phyloP scores from a whole-genome alignment of 2,113 vertebrate genomes.

The Marcusenius ussheri region DNA sequence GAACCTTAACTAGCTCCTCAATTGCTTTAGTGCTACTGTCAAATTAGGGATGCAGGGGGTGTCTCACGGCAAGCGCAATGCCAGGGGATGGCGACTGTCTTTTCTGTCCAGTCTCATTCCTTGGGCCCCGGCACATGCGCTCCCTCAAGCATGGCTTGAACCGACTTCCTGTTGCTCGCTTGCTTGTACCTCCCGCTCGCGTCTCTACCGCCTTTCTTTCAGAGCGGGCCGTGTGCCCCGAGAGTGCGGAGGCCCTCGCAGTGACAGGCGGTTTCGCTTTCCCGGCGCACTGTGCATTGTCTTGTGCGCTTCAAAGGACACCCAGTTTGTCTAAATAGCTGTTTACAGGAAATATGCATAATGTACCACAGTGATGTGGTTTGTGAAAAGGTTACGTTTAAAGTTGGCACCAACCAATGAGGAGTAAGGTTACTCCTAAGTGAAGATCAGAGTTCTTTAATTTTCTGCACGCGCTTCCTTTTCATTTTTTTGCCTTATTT shows the following conservation, averaged over 20 bases:
- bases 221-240: neutral
- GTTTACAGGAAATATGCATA: slow-evolving; percentile 48
- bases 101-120: slow-evolving; percentile 47
- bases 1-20: slow-evolving; percentile 41
- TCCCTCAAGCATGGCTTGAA: neutral
- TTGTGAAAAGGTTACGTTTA: slow-evolving; percentile 27
- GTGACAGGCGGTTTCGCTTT: slow-evolving; percentile 14
- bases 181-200: neutral
- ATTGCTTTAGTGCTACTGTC: slow-evolving; percentile 35
- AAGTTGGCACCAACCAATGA: slow-evolving; percentile 11
- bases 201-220: neutral
- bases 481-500: neutral
- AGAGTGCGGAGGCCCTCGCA: neutral
- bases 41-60: slow-evolving; percentile 37
- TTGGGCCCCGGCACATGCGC: neutral
- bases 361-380: slow-evolving; percentile 32
- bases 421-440: slow-evolving; percentile 15
- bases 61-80: slow-evolving; percentile 41
- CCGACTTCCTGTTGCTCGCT: neutral
- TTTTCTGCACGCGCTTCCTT: slow-evolving; percentile 12
- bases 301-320: slow-evolving; percentile 31
- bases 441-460: slow-evolving; percentile 5
- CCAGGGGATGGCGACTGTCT: slow-evolving; percentile 56
- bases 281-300: slow-evolving; percentile 12
- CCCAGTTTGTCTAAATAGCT: slow-evolving; percentile 32